A percentile compares a stretch with the other conserved stretches of the same genome.
Evolutionary conservation across 2,888 invertebrate species (phyloP).

Genomic region (Pollenia amentaria): DNA sequence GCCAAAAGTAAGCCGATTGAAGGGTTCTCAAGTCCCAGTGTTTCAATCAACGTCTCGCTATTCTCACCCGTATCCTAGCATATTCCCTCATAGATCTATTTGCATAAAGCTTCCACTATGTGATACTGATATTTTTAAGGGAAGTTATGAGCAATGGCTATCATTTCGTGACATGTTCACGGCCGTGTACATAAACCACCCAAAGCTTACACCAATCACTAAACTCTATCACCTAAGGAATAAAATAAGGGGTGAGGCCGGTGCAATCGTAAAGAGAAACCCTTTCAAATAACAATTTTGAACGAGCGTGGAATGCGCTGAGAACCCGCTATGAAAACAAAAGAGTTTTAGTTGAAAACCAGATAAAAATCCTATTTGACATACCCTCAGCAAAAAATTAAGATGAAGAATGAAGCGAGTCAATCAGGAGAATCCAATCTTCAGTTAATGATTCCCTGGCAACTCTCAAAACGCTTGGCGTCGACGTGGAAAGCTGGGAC

Average conservation of each 20-base stretch:
- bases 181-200: no score
- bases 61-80: background rate
- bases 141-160: no score
- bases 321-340: background rate
- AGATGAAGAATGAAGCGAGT: no score
- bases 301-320: background rate
- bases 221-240: slow-evolving; percentile 3
- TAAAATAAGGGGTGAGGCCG: no score
- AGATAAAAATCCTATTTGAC: background rate
- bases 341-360: background rate
- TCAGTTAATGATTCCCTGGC: background rate
- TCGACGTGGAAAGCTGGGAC: slow-evolving; percentile 2
- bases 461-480: no score
- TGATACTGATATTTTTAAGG: no score
- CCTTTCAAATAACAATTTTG: background rate
- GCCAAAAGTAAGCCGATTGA: no score
- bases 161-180: no score
- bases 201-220: background rate
- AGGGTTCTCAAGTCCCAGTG: no score
- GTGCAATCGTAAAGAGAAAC: background rate
- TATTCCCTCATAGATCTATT: background rate
- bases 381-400: background rate
- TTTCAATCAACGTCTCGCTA: background rate
- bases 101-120: background rate
- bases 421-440: slow-evolving; percentile 6